These are phyloP conservation scores for Staurois parvus DNA, from an alignment of 2,797 vertebrate genomes.

Conservation along the genomic window DNA sequence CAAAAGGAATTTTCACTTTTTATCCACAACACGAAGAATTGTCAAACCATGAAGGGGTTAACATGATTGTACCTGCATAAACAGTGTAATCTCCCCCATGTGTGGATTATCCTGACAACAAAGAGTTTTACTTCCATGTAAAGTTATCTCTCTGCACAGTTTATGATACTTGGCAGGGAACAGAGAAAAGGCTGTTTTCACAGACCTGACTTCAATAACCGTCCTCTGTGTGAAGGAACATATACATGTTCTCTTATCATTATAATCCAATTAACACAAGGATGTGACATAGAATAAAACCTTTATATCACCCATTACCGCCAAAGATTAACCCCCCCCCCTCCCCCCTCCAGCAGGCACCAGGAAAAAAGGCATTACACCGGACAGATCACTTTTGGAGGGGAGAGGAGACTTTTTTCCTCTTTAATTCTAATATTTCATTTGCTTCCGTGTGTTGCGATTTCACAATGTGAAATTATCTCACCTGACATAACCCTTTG, in stretches of 20 bases:
- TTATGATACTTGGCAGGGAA: slow-evolving; percentile 48
- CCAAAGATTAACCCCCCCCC: slow-evolving; percentile 16
- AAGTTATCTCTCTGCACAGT: slow-evolving; percentile 45
- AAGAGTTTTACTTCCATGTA: slow-evolving; percentile 47
- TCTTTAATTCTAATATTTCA: background rate
- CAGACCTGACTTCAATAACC: slow-evolving; percentile 16
- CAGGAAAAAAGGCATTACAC: slow-evolving; percentile 6
- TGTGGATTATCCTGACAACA: slow-evolving; percentile 42
- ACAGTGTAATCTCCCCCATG: slow-evolving; percentile 11
- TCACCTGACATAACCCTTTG: slow-evolving; percentile 7
- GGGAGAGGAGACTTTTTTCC: background rate
- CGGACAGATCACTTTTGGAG: background rate
- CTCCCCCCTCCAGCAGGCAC: background rate
- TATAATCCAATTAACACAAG: slow-evolving; percentile 60
- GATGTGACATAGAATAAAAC: slow-evolving; percentile 45
- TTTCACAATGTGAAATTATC: background rate
- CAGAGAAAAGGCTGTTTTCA: slow-evolving; percentile 32
- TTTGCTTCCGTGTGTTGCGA: background rate
- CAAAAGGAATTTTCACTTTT: background rate
- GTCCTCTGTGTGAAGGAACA: slow-evolving; percentile 24
- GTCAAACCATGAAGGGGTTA: slow-evolving; percentile 27
- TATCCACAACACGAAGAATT: background rate
- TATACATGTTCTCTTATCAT: slow-evolving; percentile 52
- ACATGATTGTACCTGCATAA: slow-evolving; percentile 29
- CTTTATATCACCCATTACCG: slow-evolving; percentile 31